Percentiles rank a stretch among this genome's conserved stretches.
Conservation (phyloP, 2,797 vertebrate genomes). For the Tinamus major region DNA sequence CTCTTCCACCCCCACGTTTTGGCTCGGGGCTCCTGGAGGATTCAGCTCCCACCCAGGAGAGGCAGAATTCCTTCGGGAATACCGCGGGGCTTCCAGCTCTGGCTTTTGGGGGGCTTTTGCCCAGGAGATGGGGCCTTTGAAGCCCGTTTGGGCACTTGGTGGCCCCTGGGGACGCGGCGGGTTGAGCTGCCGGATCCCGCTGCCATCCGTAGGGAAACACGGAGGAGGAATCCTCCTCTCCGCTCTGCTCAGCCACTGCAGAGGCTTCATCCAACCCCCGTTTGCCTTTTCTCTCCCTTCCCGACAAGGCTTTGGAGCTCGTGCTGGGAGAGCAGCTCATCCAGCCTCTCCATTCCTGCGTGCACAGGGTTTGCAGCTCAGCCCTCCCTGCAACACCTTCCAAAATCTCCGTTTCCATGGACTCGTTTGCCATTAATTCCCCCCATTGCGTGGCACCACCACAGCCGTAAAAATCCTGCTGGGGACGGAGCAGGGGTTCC, state of each 20-base stretch:
- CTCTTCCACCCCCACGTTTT: conserved; percentile 43
- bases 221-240: background rate
- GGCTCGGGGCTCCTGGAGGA: background rate
- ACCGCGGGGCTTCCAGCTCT: background rate
- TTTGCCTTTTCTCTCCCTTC: background rate
- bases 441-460: background rate
- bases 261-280: background rate
- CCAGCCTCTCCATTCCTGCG: background rate
- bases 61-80: background rate
- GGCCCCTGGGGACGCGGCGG: too few species aligned
- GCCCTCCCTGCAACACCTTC: background rate
- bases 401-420: background rate
- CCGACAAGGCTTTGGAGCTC: background rate
- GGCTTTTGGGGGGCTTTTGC: background rate
- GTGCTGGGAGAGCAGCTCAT: background rate
- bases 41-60: background rate
- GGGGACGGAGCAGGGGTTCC: background rate
- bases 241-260: background rate
- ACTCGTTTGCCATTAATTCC: background rate
- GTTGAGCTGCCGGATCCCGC: background rate
- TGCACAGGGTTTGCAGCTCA: background rate
- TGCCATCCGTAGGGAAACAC: background rate
- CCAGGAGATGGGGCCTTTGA: background rate
- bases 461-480: background rate
- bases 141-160: background rate